Percentiles rank a stretch among this genome's conserved stretches.
Conservation (phyloP, 2,113 vertebrate species). For the Caranx ignobilis region DNA sequence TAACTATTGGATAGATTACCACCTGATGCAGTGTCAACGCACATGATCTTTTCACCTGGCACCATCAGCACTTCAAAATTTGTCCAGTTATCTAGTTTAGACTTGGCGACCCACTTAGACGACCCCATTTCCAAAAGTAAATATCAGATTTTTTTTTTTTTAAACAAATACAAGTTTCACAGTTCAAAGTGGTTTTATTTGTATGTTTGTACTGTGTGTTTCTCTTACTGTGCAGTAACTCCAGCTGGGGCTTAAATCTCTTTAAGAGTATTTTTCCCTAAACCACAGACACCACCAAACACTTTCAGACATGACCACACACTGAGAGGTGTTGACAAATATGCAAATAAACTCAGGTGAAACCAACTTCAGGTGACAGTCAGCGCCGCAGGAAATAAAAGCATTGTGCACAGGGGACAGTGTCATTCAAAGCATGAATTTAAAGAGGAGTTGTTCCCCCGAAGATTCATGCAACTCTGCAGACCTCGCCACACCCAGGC, state of each 20-base stretch:
- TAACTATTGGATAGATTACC: neutral
- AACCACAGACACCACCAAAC: constrained; percentile 16
- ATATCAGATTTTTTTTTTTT: neutral
- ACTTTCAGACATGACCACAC: constrained; percentile 41
- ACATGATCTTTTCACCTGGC: neutral
- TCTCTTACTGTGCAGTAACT: constrained; percentile 13
- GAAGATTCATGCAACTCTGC: constrained; percentile 26
- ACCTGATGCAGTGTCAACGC: neutral
- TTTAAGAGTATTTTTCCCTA: constrained; percentile 42
- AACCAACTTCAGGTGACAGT: constrained; percentile 46
- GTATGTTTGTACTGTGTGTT: neutral
- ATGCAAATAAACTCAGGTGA: constrained; percentile 54
- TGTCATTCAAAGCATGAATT: constrained; percentile 46
- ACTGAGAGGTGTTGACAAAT: constrained; percentile 34
- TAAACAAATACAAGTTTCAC: neutral
- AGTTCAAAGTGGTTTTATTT: neutral
- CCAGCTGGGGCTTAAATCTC: constrained; percentile 32
- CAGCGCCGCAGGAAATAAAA: constrained; percentile 46
- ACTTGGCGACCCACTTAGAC: neutral
- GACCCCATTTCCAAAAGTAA: neutral
- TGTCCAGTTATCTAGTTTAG: neutral
- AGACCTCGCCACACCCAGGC: constrained; percentile 4
- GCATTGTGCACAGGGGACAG: constrained; percentile 41
- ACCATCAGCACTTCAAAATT: neutral
- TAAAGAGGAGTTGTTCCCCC: constrained; percentile 41